Evolutionary conservation across 2,888 invertebrate species (phyloP).

Genomic region (Oxyscelio sp.): DNA sequence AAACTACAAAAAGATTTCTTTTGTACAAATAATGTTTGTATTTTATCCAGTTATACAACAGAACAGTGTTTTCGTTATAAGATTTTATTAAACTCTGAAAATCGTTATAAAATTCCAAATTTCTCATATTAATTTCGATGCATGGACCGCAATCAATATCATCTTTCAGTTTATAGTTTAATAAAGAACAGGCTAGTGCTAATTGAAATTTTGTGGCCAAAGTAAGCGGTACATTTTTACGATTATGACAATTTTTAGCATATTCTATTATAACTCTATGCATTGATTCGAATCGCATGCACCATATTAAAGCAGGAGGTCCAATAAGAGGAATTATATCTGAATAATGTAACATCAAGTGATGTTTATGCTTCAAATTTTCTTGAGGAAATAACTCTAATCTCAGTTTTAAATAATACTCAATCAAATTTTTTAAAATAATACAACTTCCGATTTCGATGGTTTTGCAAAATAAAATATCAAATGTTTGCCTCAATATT

Average conservation of each 20-base stretch:
- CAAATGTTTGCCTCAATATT: conserved; percentile 53
- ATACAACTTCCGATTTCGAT: conserved; percentile 34
- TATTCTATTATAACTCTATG: conserved; percentile 19
- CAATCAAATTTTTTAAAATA: conserved; percentile 39
- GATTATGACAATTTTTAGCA: conserved; percentile 41
- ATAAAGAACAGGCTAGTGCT: not conserved
- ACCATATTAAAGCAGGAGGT: conserved; percentile 24
- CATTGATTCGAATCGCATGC: conserved; percentile 46
- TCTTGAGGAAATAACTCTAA: conserved; percentile 45
- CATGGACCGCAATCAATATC: too few species aligned
- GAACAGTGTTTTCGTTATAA: too few species aligned
- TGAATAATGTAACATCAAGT: conserved; percentile 50
- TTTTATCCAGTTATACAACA: not conserved
- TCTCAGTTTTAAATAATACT: conserved; percentile 33
- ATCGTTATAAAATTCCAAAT: too few species aligned
- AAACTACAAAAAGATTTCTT: not conserved
- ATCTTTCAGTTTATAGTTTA: too few species aligned
- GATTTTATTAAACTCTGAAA: too few species aligned
- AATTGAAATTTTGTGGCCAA: conserved; percentile 13
- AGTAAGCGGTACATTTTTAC: conserved; percentile 25
- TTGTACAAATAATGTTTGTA: not conserved
- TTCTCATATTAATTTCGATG: too few species aligned
- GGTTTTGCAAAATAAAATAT: conserved; percentile 51
- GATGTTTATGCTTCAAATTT: conserved; percentile 58
- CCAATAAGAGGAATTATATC: conserved; percentile 44